These are phyloP conservation scores for Notospermus geniculatus DNA, from an alignment of 1,140 invertebrate species.

Conservation along the genomic window DNA sequence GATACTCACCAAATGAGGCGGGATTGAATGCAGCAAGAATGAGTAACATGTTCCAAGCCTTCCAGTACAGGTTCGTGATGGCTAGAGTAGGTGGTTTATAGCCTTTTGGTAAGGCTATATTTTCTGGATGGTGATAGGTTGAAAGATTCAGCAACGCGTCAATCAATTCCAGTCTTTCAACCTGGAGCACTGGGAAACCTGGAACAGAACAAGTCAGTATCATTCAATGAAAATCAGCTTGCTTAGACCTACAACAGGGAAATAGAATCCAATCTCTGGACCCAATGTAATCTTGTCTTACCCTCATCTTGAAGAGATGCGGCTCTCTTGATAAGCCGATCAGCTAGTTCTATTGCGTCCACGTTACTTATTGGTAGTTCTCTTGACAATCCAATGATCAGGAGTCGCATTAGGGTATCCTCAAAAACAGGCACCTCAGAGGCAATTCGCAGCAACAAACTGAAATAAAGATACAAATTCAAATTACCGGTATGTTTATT, in stretches of 20 bases:
- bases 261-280: too few species aligned
- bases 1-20: conserved; percentile 68
- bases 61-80: conserved; percentile 90
- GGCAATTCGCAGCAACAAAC: conserved; percentile 73
- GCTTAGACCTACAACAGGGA: too few species aligned
- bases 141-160: conserved; percentile 87
- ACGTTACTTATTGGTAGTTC: conserved; percentile 77
- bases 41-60: conserved; percentile 85
- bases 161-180: conserved; percentile 81
- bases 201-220: conserved; percentile 23
- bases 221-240: too few species aligned
- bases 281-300: conserved; percentile 15
- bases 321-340: conserved; percentile 80
- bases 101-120: conserved; percentile 78
- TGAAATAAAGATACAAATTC: conserved; percentile 25
- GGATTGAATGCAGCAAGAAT: conserved; percentile 92
- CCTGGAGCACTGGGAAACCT: conserved; percentile 60
- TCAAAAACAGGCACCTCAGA: conserved; percentile 84
- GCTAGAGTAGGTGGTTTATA: conserved; percentile 86
- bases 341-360: conserved; percentile 81
- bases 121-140: conserved; percentile 89
- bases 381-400: conserved; percentile 80
- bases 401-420: conserved; percentile 75
- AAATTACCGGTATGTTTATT: conserved; percentile 6
- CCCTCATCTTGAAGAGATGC: conserved; percentile 69